These are phyloP conservation scores for Calliphora vicina DNA, from an alignment of 1,140 invertebrate genomes.

Conservation along the genomic window DNA sequence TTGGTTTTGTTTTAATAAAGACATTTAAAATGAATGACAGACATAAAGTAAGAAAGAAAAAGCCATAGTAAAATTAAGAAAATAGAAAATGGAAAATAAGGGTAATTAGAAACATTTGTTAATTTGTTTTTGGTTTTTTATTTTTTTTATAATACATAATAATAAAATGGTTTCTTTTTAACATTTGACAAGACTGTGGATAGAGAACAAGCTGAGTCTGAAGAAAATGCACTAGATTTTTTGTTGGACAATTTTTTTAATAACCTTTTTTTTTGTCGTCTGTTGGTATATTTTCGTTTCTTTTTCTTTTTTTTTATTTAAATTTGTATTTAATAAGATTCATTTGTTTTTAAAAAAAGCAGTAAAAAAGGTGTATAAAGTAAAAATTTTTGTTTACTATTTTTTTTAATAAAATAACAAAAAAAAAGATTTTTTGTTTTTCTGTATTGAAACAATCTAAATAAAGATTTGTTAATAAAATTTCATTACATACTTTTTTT, in stretches of 20 bases:
- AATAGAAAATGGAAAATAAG: too few species aligned
- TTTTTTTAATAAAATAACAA: not conserved
- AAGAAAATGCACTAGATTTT: not conserved
- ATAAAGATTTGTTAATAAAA: not conserved
- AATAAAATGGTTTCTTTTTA: not conserved
- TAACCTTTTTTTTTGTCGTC: not conserved
- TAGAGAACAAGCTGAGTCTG: not conserved
- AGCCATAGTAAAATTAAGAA: not conserved
- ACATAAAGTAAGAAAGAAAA: not conserved
- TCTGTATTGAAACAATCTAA: not conserved
- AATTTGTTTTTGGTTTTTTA: not conserved
- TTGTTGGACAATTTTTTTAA: not conserved
- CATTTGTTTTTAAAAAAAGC: not conserved
- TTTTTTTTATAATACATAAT: too few species aligned
- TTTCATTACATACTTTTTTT: not conserved
- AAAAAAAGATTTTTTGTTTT: not conserved
- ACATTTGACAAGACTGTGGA: not conserved
- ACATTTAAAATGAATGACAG: not conserved
- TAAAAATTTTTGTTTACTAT: not conserved
- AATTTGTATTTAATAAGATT: not conserved
- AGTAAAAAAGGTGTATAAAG: constrained; percentile 15
- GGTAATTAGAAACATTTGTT: not conserved
- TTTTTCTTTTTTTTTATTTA: too few species aligned
- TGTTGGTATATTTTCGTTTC: not conserved
- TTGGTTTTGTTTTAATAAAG: not conserved